phyloP scores from a whole-genome alignment of 1,140 invertebrate genomes.

The Druon quercuslanigerum region DNA sequence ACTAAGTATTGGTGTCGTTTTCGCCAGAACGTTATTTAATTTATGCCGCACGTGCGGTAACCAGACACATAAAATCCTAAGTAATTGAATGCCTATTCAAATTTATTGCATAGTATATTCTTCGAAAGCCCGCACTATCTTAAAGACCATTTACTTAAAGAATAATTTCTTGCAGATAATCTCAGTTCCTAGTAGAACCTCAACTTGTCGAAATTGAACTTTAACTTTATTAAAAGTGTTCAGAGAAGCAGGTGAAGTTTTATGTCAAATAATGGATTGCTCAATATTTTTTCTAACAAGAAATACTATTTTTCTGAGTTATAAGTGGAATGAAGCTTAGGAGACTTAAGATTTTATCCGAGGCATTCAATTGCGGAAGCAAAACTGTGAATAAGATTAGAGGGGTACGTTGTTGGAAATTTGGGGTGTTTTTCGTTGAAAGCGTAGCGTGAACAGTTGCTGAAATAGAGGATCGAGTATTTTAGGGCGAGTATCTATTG shows the following conservation, averaged over 20 bases:
- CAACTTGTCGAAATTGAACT: background rate
- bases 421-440: constrained; percentile 46
- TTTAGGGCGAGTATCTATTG: constrained; percentile 56
- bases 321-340: constrained; percentile 44
- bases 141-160: constrained; percentile 5
- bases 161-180: constrained; percentile 4
- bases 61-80: constrained; percentile 27
- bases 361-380: background rate
- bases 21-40: constrained; percentile 29
- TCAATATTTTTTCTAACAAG: constrained; percentile 42
- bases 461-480: constrained; percentile 53
- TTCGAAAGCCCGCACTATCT: background rate
- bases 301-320: constrained; percentile 46
- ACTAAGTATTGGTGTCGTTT: constrained; percentile 31
- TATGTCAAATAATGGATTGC: background rate
- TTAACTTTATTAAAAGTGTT: no score
- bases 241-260: background rate
- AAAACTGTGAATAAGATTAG: constrained; percentile 37
- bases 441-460: constrained; percentile 41
- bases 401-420: constrained; percentile 48
- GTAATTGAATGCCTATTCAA: constrained; percentile 30
- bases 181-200: constrained; percentile 26
- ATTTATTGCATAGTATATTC: constrained; percentile 20
- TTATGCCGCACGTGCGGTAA: constrained; percentile 25
- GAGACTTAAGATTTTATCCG: constrained; percentile 33